Percentiles rank a stretch among this genome's conserved stretches.
phyloP scores from a whole-genome alignment of 2,797 vertebrate species.

The Manis javanica region DNA sequence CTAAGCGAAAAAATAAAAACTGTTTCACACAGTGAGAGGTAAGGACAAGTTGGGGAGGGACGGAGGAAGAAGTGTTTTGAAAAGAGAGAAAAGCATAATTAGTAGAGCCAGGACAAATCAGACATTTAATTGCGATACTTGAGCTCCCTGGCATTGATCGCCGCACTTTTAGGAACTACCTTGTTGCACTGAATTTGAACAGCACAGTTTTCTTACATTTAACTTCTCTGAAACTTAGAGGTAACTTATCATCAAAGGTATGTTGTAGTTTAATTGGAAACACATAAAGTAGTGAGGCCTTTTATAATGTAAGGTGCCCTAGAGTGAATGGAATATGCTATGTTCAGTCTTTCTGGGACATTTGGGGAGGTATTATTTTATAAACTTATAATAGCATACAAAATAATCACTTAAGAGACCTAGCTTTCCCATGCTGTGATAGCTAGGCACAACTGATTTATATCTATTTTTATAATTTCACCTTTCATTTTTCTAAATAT shows the following conservation, averaged over 20 bases:
- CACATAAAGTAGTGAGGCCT: not conserved
- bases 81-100: not conserved
- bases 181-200: constrained; percentile 3
- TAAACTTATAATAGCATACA: not conserved
- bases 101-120: not conserved
- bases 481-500: constrained; percentile 34
- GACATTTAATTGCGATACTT: not conserved
- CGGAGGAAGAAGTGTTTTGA: not conserved
- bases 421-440: not conserved
- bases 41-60: not conserved
- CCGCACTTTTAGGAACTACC: not conserved
- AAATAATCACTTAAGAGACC: not conserved
- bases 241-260: not conserved
- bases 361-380: not conserved
- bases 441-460: not conserved
- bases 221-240: constrained; percentile 11
- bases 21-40: constrained; percentile 4
- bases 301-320: not conserved
- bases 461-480: not conserved
- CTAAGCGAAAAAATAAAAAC: constrained; percentile 54
- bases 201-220: not conserved
- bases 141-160: not conserved
- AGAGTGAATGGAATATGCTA: not conserved
- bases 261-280: not conserved
- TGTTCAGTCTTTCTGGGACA: not conserved